Base-by-base conservation (phyloP, 2,888 invertebrate species). In the Papilio protenor region DNA sequence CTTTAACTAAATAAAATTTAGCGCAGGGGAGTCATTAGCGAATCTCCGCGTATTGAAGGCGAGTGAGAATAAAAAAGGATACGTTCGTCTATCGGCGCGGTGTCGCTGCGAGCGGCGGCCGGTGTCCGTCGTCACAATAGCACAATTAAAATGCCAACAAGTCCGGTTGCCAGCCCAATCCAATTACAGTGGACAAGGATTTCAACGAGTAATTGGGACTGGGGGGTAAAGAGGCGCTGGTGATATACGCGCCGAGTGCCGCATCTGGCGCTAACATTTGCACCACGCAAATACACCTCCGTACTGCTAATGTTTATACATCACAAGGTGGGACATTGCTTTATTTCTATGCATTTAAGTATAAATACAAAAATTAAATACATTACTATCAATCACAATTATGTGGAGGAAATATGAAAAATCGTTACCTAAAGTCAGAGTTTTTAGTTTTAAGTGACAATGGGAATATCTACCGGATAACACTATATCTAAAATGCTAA, bases 111-210 rank as follows among this genome's bases (percentile, higher is more conserved):
- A 89, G 87, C 88, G 88, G 88, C 87, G 86, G 88, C 84, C 90
- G 89, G 88, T 89, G 91, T 92, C 88, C 89, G 87, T 88, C 92
- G 92, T 94, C 94, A 94, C 94, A 94, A 94, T 94, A 90, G 94
- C 92, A 94, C 94, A 94, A 94, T 94, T 94, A 94, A 94, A 94
- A 94, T 94, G 94, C 94, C 94, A 93, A 94, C 94, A 94, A 94
- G 93, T 93, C 93, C 90, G 88, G 90, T 92, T 89, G 93, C 94
- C 92, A 90, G 91, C 88, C 93, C 93, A 94, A 93, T 94, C 94
- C 94, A 94, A 94, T 94, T 94, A 94, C 93, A 91, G 91, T 89
- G 92, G 92, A 94, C 93, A 93, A 92, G 93, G 94, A 94, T 94
- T 93, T 92, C 92, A 88, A 91, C 91, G 92, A 94, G 94, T 94